phyloP scores from a whole-genome alignment of 2,888 invertebrate genomes.

The Hybos culiciformis region DNA sequence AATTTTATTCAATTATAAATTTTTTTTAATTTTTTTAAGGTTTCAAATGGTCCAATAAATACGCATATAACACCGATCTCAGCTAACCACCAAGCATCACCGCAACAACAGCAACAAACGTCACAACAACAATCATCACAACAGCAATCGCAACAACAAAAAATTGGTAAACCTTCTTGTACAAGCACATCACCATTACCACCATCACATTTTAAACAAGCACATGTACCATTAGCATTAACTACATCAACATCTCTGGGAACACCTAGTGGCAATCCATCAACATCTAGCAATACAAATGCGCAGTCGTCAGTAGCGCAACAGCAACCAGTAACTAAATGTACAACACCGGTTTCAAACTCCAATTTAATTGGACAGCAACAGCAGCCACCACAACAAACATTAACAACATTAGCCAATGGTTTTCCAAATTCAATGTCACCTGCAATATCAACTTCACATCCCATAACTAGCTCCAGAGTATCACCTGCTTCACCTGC shows the following conservation, averaged over 20 bases:
- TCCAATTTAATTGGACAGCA: slow-evolving; percentile 22
- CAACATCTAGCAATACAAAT: neutral
- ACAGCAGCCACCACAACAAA: too few species aligned
- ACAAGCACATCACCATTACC: slow-evolving; percentile 18
- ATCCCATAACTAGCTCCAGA: slow-evolving; percentile 20
- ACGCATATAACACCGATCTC: slow-evolving; percentile 26
- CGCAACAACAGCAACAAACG: slow-evolving; percentile 21
- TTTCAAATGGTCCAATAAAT: slow-evolving; percentile 27
- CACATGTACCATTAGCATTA: slow-evolving; percentile 13
- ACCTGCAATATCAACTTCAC: slow-evolving; percentile 22
- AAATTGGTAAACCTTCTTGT: slow-evolving; percentile 21
- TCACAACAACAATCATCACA: slow-evolving; percentile 20
- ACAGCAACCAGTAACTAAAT: slow-evolving; percentile 10
- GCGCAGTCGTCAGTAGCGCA: neutral
- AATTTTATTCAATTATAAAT: too few species aligned
- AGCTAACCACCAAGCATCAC: slow-evolving; percentile 18
- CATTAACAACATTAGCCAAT: slow-evolving; percentile 22
- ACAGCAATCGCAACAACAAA: slow-evolving; percentile 26
- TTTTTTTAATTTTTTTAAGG: slow-evolving; percentile 25
- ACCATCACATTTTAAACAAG: slow-evolving; percentile 10
- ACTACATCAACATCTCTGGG: slow-evolving; percentile 6
- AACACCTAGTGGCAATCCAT: neutral
- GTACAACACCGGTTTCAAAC: slow-evolving; percentile 17
- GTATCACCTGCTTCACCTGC: slow-evolving; percentile 20
- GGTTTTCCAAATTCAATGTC: slow-evolving; percentile 22